Evolutionary conservation across 1,140 invertebrate species (phyloP).

Genomic region (Ridgeia piscesae): DNA sequence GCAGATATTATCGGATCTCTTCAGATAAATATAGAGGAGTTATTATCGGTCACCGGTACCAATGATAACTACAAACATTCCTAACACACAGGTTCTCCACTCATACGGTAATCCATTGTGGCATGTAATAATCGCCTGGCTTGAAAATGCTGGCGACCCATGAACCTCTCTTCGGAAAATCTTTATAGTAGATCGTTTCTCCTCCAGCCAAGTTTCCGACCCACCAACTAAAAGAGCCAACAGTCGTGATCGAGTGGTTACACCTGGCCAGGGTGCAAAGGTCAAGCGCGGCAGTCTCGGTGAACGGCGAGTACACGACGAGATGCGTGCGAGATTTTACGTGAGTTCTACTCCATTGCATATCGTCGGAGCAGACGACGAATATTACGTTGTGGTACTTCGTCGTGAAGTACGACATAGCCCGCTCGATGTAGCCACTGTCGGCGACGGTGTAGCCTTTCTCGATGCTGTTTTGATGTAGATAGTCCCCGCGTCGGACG

Average conservation of each 20-base stretch:
- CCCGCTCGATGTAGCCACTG: constrained; percentile 30
- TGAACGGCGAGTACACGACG: constrained; percentile 16
- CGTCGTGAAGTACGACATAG: constrained; percentile 33
- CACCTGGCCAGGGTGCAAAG: constrained; percentile 64
- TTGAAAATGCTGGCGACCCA: constrained; percentile 20
- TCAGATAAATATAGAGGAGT: too few species aligned
- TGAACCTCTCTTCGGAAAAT: constrained; percentile 24
- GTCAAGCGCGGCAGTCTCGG: constrained; percentile 49
- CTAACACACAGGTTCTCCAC: not conserved
- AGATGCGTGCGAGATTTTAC: constrained; percentile 2
- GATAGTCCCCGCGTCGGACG: constrained; percentile 28
- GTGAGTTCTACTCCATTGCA: constrained; percentile 32
- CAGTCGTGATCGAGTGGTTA: constrained; percentile 36
- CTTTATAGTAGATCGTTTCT: constrained; percentile 31
- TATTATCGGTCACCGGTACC: too few species aligned
- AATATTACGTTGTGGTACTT: constrained; percentile 35
- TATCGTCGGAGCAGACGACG: constrained; percentile 41
- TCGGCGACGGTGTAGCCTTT: constrained; percentile 34
- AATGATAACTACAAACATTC: not conserved
- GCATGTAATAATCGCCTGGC: constrained; percentile 27
- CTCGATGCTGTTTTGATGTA: constrained; percentile 18
- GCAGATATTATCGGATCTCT: too few species aligned
- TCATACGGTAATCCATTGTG: constrained; percentile 30
- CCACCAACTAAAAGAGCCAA: constrained; percentile 40
- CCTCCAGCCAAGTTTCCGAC: constrained; percentile 37